phyloP scores from a whole-genome alignment of 1,140 invertebrate species.

The Lordiphosa mommai region DNA sequence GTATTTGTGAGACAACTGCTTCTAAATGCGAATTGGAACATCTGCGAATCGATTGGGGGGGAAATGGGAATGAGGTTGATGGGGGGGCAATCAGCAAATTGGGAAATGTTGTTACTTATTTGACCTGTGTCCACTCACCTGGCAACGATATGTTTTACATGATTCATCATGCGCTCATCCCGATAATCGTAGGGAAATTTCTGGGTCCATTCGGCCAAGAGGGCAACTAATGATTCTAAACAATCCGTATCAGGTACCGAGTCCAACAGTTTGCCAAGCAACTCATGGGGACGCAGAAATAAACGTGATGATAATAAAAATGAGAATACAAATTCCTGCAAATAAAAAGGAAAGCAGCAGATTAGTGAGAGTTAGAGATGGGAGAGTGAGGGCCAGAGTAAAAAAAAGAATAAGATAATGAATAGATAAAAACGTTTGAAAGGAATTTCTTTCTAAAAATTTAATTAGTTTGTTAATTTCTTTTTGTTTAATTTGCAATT shows the following conservation, averaged over 20 bases:
- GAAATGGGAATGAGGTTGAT: neutral
- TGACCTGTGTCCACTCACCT: slow-evolving; percentile 55
- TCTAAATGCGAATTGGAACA: slow-evolving; percentile 78
- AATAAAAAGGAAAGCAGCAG: slow-evolving; percentile 6
- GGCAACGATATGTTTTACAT: slow-evolving; percentile 81
- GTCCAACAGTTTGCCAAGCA: slow-evolving; percentile 73
- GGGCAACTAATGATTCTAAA: slow-evolving; percentile 68
- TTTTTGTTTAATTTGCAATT: too few relatives aligned
- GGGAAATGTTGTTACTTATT: too few relatives aligned
- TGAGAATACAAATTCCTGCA: slow-evolving; percentile 76
- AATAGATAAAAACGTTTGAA: too few relatives aligned
- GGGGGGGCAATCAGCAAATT: slow-evolving; percentile 8
- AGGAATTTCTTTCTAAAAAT: too few relatives aligned
- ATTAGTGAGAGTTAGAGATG: slow-evolving; percentile 1
- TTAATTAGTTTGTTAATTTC: too few relatives aligned
- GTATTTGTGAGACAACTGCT: slow-evolving; percentile 72
- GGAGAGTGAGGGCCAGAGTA: neutral
- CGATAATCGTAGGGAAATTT: slow-evolving; percentile 85
- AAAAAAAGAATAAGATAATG: too few relatives aligned
- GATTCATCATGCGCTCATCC: slow-evolving; percentile 83
- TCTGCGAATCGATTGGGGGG: slow-evolving; percentile 25
- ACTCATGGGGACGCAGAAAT: slow-evolving; percentile 76
- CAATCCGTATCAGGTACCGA: slow-evolving; percentile 71
- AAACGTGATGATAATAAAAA: slow-evolving; percentile 78
- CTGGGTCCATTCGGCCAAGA: slow-evolving; percentile 79